Conservation (phyloP, 2,113 vertebrate species). For the Xiphophorus maculatus region DNA sequence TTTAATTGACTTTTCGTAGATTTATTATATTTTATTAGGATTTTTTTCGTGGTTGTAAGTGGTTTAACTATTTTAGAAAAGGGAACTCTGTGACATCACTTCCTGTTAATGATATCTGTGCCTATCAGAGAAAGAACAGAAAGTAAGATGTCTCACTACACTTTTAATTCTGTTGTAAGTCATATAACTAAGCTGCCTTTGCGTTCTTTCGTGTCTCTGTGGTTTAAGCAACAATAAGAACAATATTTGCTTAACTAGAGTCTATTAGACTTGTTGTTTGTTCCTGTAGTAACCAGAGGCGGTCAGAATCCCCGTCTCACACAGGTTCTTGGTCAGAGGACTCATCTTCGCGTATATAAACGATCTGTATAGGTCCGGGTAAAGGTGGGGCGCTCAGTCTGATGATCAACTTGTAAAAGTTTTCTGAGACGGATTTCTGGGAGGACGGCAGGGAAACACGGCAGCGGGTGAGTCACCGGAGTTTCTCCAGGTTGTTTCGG, state of each 20-base stretch:
- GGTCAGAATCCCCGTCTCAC: neutral
- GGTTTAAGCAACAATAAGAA: neutral
- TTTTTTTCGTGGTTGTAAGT: neutral
- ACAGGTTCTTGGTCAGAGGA: neutral
- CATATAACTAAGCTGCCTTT: neutral
- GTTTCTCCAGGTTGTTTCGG: rapidly evolving
- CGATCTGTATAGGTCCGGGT: constrained; percentile 33
- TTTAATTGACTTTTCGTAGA: no score
- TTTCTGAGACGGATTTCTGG: constrained; percentile 15
- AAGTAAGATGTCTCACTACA: constrained; percentile 38
- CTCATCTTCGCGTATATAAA: rapidly evolving
- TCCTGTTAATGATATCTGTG: constrained; percentile 36
- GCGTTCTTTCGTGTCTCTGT: neutral
- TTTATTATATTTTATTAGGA: neutral
- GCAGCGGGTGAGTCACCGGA: constrained; percentile 37
- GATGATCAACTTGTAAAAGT: constrained; percentile 50
- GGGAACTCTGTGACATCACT: constrained; percentile 63
- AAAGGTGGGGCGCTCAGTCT: constrained; percentile 57
- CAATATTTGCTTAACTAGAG: no score
- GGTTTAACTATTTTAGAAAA: neutral
- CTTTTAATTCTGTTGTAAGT: neutral
- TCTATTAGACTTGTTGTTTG: neutral
- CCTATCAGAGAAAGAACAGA: neutral
- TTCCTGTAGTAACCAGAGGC: rapidly evolving
- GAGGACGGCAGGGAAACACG: neutral